Conservation (phyloP, 2,888 invertebrate genomes). For the Drosophila percnosoma region DNA sequence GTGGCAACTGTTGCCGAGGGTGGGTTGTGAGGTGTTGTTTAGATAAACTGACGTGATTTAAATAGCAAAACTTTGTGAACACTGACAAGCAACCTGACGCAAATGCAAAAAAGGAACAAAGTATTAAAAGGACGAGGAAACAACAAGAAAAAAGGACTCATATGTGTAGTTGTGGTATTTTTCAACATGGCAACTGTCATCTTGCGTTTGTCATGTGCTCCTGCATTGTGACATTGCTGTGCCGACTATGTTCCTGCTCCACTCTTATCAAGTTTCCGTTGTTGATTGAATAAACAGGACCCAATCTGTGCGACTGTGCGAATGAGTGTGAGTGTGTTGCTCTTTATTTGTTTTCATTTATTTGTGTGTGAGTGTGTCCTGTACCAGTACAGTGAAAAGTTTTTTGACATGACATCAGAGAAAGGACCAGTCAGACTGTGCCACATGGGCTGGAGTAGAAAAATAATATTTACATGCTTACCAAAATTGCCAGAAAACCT, state of each 20-base stretch:
- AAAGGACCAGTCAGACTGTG: conserved; percentile 12
- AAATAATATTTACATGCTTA: conserved; percentile 72
- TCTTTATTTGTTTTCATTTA: conserved; percentile 37
- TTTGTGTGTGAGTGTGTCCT: conserved; percentile 18
- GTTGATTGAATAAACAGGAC: conserved; percentile 76
- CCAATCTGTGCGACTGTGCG: conserved; percentile 32
- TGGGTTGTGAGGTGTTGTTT: conserved; percentile 64
- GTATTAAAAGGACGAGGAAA: neutral
- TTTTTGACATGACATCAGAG: conserved; percentile 52
- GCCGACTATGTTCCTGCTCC: conserved; percentile 24
- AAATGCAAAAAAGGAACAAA: conserved; percentile 23
- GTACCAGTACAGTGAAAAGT: conserved; percentile 30
- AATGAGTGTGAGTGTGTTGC: conserved; percentile 11
- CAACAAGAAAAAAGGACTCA: neutral
- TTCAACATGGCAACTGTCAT: conserved; percentile 76
- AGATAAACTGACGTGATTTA: conserved; percentile 80
- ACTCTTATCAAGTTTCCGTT: conserved; percentile 61
- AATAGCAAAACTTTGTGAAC: conserved; percentile 71
- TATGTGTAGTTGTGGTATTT: conserved; percentile 60
- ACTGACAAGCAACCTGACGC: conserved; percentile 52
- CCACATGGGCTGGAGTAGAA: conserved; percentile 54
- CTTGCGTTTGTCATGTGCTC: conserved; percentile 74
- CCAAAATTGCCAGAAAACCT: conserved; percentile 52
- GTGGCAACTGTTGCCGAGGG: conserved; percentile 57
- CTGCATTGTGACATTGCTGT: conserved; percentile 69